Evolutionary conservation across 1,140 invertebrate genomes (phyloP).

Genomic region (Drosophila carrolli): DNA sequence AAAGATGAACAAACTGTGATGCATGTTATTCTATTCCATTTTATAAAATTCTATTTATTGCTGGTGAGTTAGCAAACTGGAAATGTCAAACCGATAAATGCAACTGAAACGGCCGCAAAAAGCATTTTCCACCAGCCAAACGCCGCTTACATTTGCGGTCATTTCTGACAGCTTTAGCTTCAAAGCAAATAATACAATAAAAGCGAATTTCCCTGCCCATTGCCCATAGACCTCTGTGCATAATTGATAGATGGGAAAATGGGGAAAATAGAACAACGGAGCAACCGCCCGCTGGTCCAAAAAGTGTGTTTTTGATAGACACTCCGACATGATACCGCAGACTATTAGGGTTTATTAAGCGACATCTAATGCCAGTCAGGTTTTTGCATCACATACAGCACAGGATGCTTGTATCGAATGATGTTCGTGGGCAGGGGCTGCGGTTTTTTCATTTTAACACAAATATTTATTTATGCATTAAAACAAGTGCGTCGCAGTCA

Average conservation of each 20-base stretch:
- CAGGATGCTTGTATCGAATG: constrained; percentile 1
- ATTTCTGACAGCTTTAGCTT: constrained; percentile 52
- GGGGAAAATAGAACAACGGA: constrained; percentile 46
- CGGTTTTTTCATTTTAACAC: constrained; percentile 53
- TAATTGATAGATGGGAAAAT: constrained; percentile 64
- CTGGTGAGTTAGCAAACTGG: constrained; percentile 9
- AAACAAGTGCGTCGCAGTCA: constrained; percentile 37
- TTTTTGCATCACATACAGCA: constrained; percentile 19
- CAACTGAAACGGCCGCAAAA: constrained; percentile 48
- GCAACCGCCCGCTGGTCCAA: constrained; percentile 10
- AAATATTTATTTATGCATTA: constrained; percentile 73
- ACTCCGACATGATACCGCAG: constrained; percentile 50
- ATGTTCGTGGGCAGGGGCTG: constrained; percentile 26
- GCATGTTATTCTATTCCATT: constrained; percentile 10
- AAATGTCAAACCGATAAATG: constrained; percentile 67
- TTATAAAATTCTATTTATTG: constrained; percentile 2
- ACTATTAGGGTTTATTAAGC: constrained; percentile 79
- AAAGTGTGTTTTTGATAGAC: constrained; percentile 49
- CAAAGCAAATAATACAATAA: constrained; percentile 42
- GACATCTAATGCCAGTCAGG: constrained; percentile 66
- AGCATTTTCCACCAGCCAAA: constrained; percentile 14
- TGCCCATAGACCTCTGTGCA: constrained; percentile 17
- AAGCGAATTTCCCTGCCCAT: constrained; percentile 38
- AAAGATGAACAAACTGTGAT: background rate
- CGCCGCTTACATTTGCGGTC: constrained; percentile 60